Evolutionary conservation across 2,797 vertebrate species (phyloP).

Genomic region (Loriculus beryllinus): DNA sequence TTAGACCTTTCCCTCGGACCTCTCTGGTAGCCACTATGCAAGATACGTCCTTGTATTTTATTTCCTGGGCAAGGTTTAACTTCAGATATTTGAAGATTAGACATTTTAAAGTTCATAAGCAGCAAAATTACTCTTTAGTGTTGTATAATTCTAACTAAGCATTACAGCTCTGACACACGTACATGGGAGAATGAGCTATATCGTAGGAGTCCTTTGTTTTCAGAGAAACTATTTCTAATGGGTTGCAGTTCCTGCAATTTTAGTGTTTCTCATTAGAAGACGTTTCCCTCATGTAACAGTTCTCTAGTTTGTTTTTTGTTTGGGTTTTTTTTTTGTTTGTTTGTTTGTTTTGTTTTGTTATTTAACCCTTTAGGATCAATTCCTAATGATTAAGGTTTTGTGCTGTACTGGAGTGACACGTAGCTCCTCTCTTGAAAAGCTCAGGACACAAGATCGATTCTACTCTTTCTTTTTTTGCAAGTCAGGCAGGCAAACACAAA

Average conservation of each 20-base stretch:
- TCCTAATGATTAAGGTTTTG: neutral
- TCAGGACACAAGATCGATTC: neutral
- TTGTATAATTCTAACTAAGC: neutral
- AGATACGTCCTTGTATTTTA: neutral
- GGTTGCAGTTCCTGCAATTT: neutral
- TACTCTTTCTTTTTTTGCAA: neutral
- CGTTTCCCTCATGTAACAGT: neutral
- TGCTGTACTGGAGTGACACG: neutral
- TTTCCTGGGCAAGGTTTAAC: neutral
- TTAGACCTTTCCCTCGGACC: neutral
- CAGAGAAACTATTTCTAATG: neutral
- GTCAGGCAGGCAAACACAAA: neutral
- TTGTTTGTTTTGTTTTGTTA: neutral
- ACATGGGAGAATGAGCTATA: neutral
- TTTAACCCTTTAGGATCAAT: neutral
- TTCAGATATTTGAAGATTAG: neutral
- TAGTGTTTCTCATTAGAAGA: neutral
- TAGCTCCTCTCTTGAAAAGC: neutral
- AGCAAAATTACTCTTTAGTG: neutral
- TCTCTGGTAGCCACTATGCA: neutral
- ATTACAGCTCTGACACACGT: neutral
- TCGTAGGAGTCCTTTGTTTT: neutral
- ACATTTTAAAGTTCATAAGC: neutral
- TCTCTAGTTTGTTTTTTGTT: neutral
- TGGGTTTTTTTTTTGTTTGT: neutral